Percentiles rank a stretch among this genome's conserved stretches.
Evolutionary conservation across 64 coral and sea anemone species (phyloP).

Genomic region (Montipora capricornis): DNA sequence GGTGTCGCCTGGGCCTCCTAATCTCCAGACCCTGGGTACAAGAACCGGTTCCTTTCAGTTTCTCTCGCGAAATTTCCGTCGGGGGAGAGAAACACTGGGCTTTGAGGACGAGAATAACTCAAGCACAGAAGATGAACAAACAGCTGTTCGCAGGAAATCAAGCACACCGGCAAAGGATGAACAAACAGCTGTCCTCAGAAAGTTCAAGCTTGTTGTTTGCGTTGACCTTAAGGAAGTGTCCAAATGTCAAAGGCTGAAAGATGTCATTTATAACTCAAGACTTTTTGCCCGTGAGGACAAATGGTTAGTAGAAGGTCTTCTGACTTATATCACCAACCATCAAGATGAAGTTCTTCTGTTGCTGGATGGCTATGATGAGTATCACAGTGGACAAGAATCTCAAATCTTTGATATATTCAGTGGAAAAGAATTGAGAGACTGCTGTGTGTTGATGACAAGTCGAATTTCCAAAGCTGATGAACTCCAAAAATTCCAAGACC

Average conservation of each 20-base stretch:
- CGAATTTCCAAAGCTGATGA: not conserved
- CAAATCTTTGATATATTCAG: not conserved
- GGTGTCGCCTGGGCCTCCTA: too few relatives aligned
- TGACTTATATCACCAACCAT: not conserved
- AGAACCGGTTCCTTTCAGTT: too few relatives aligned
- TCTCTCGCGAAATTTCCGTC: too few relatives aligned
- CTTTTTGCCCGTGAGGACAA: not conserved
- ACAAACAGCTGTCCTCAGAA: not conserved
- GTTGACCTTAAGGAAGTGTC: not conserved
- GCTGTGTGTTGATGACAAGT: constrained; percentile 1
- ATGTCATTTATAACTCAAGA: not conserved
- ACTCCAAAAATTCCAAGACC: not conserved
- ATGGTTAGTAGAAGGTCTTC: not conserved
- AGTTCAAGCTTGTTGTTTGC: not conserved
- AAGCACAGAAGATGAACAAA: too few relatives aligned
- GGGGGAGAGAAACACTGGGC: too few relatives aligned
- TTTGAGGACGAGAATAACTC: too few relatives aligned
- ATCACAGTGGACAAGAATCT: not conserved
- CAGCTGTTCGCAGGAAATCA: too few relatives aligned
- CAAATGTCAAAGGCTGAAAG: not conserved
- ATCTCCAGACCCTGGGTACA: too few relatives aligned
- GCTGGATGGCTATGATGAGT: constrained; percentile 10
- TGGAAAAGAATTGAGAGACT: not conserved
- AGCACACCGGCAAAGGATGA: not conserved
- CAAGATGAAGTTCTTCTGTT: not conserved